Conservation (phyloP, 2,797 vertebrate species). For the Simalia tracyae region DNA sequence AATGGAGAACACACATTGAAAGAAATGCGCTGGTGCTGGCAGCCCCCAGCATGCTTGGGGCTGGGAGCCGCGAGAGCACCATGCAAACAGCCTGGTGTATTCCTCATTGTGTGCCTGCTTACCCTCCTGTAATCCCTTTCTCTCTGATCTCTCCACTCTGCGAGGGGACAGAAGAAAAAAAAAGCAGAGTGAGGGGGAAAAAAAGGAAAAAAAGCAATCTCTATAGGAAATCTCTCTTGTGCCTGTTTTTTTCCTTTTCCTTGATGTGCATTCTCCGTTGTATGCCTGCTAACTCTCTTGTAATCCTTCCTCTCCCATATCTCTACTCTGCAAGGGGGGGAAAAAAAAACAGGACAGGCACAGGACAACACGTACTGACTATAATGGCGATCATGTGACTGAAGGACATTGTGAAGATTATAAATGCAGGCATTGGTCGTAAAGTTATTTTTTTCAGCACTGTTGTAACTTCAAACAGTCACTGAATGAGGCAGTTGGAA, state of each 20-base stretch:
- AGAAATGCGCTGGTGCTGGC: too few relatives aligned
- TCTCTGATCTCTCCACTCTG: not conserved
- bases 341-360: not conserved
- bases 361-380: not conserved
- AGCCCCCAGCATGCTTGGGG: not conserved
- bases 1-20: too few relatives aligned
- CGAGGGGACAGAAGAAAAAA: not conserved
- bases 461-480: not conserved
- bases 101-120: not conserved
- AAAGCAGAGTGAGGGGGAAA: not conserved
- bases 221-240: not conserved
- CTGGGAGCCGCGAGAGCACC: not conserved
- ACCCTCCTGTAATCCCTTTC: not conserved
- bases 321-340: not conserved
- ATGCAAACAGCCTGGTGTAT: too few relatives aligned
- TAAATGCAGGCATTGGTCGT: not conserved
- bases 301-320: not conserved
- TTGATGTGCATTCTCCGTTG: too few relatives aligned
- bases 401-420: not conserved
- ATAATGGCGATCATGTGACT: not conserved
- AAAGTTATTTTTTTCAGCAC: not conserved
- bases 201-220: not conserved
- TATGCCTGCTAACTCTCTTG: not conserved
- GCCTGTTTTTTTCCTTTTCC: not conserved
- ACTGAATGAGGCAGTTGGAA: not conserved